phyloP scores from a whole-genome alignment of 2,888 invertebrate genomes.

The Hypomecis punctinalis region DNA sequence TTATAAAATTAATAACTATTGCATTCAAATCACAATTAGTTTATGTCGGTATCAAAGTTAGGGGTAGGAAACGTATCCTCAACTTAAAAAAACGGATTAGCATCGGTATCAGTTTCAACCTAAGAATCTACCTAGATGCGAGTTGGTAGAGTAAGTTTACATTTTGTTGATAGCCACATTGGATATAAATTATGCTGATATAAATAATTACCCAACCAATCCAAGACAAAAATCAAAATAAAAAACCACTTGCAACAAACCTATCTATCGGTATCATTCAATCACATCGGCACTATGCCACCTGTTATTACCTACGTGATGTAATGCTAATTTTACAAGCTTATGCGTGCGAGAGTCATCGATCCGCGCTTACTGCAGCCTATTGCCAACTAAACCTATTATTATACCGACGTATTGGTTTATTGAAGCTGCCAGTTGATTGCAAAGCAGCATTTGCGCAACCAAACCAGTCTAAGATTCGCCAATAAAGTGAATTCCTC shows the following conservation, averaged over 20 bases:
- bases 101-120: too few relatives aligned
- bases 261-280: neutral
- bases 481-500: constrained; percentile 38
- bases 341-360: constrained; percentile 53
- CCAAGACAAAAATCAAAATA: neutral
- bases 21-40: too few relatives aligned
- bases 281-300: neutral
- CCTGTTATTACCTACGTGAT: constrained; percentile 27
- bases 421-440: constrained; percentile 48
- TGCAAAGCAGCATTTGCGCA: constrained; percentile 39
- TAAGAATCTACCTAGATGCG: too few relatives aligned
- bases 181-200: too few relatives aligned
- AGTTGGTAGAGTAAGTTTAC: too few relatives aligned
- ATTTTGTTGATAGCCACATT: too few relatives aligned
- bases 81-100: too few relatives aligned
- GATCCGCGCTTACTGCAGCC: constrained; percentile 54
- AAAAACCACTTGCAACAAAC: neutral
- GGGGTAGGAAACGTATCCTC: too few relatives aligned
- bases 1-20: too few relatives aligned
- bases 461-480: constrained; percentile 34
- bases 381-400: constrained; percentile 47
- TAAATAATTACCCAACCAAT: too few relatives aligned
- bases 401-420: constrained; percentile 57
- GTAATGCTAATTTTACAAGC: constrained; percentile 30
- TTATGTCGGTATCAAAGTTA: too few relatives aligned